Conservation (phyloP, 2,888 invertebrate genomes). For the Agrotis clavis region DNA sequence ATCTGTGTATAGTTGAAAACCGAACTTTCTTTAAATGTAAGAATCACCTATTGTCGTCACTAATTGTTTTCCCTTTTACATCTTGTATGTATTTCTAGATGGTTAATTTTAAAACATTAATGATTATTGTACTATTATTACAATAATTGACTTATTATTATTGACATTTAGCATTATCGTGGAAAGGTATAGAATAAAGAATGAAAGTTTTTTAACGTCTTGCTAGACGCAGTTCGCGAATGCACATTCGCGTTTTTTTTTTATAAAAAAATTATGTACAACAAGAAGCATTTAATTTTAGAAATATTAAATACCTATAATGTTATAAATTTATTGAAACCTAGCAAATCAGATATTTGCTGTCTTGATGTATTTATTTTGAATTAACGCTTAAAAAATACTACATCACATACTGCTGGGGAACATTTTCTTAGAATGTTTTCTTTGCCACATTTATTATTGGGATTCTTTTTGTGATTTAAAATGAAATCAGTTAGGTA, state of each 20-base stretch:
- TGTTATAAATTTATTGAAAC: slow-evolving; percentile 84
- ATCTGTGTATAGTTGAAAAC: slow-evolving; percentile 59
- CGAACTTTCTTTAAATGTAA: slow-evolving; percentile 80
- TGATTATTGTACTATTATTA: slow-evolving; percentile 87
- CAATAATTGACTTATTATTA: slow-evolving; percentile 87
- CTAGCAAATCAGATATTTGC: slow-evolving; percentile 80
- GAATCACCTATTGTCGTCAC: slow-evolving; percentile 86
- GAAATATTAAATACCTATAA: slow-evolving; percentile 87
- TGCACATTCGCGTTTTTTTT: slow-evolving; percentile 69
- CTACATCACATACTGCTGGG: slow-evolving; percentile 87
- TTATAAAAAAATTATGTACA: slow-evolving; percentile 85
- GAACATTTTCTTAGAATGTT: slow-evolving; percentile 77
- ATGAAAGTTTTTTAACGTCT: slow-evolving; percentile 78
- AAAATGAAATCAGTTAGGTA: slow-evolving; percentile 76
- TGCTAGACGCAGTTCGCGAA: slow-evolving; percentile 70
- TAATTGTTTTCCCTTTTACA: slow-evolving; percentile 85
- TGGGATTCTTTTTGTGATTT: slow-evolving; percentile 74
- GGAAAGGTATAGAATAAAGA: slow-evolving; percentile 80
- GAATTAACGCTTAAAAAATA: slow-evolving; percentile 84
- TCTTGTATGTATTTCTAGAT: slow-evolving; percentile 88
- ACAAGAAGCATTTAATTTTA: slow-evolving; percentile 91
- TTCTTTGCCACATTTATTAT: slow-evolving; percentile 73
- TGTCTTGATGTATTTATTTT: slow-evolving; percentile 84
- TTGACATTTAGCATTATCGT: slow-evolving; percentile 85
- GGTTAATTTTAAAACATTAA: slow-evolving; percentile 84